A percentile compares a stretch with the other conserved stretches of the same genome.
phyloP scores from a whole-genome alignment of 2,888 invertebrate species.

The Lithosia quadra region DNA sequence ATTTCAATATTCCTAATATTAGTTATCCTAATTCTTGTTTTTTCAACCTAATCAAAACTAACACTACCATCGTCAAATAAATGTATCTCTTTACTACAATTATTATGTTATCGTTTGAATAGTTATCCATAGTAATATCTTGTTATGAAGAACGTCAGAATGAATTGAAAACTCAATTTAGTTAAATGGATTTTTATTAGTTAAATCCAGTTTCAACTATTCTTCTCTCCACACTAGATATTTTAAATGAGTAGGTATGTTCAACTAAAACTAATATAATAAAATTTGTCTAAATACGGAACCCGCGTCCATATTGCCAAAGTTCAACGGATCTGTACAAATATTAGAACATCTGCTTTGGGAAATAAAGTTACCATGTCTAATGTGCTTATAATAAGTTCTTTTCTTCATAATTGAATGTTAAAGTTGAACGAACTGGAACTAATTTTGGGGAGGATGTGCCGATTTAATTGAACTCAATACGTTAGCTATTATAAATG shows the following conservation, averaged over 20 bases:
- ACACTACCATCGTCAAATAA: too few species aligned
- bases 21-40: too few species aligned
- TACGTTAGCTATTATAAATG: background rate
- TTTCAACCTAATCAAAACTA: too few species aligned
- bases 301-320: conserved; percentile 20
- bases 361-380: conserved; percentile 63
- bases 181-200: background rate
- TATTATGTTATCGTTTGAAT: too few species aligned
- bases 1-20: too few species aligned
- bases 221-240: background rate
- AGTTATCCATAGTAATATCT: too few species aligned
- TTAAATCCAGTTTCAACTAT: background rate
- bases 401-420: conserved; percentile 58
- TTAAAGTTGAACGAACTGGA: conserved; percentile 44
- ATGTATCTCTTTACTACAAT: too few species aligned
- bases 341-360: conserved; percentile 63
- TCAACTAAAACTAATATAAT: background rate
- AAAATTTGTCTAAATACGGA: conserved; percentile 24
- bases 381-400: conserved; percentile 74
- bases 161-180: background rate
- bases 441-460: conserved; percentile 38
- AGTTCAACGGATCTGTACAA: conserved; percentile 25
- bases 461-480: conserved; percentile 12
- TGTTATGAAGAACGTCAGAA: too few species aligned
- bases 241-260: background rate